These are phyloP conservation scores for Oligia strigilis DNA, from an alignment of 2,888 invertebrate species.

Conservation along the genomic window DNA sequence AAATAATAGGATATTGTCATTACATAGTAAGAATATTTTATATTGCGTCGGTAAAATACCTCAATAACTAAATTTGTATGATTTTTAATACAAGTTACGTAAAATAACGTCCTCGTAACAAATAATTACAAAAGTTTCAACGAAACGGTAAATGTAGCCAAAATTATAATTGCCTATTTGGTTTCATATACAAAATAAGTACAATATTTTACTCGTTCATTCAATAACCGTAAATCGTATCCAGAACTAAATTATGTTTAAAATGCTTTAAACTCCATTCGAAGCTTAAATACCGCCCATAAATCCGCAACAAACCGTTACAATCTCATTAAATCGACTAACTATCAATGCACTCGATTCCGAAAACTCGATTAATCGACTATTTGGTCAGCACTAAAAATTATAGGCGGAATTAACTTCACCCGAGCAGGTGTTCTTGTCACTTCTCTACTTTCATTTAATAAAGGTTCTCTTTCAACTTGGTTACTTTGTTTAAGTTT, in stretches of 20 bases:
- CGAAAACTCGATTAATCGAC: conserved; percentile 55
- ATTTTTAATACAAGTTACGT: neutral
- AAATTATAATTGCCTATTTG: conserved; percentile 9
- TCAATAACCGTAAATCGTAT: conserved; percentile 39
- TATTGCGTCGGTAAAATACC: neutral
- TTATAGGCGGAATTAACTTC: conserved; percentile 70
- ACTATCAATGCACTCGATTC: conserved; percentile 55
- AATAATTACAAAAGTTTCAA: neutral
- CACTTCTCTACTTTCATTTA: conserved; percentile 61
- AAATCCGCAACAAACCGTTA: conserved; percentile 56
- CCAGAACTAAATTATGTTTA: conserved; percentile 48
- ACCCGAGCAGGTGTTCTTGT: conserved; percentile 68
- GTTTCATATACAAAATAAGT: conserved; percentile 16
- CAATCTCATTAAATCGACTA: conserved; percentile 60
- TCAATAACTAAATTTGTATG: too few species aligned
- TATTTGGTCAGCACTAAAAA: conserved; percentile 65
- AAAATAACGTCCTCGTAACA: neutral
- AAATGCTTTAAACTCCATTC: conserved; percentile 50
- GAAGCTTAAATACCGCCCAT: conserved; percentile 52
- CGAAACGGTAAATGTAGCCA: neutral
- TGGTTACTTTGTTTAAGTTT: conserved; percentile 47
- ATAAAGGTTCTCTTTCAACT: conserved; percentile 52
- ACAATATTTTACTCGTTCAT: conserved; percentile 18
- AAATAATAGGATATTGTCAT: neutral
- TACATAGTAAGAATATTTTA: neutral